Base-by-base conservation (phyloP, 2,888 invertebrate genomes). In the Dasysyrphus tricinctus region DNA sequence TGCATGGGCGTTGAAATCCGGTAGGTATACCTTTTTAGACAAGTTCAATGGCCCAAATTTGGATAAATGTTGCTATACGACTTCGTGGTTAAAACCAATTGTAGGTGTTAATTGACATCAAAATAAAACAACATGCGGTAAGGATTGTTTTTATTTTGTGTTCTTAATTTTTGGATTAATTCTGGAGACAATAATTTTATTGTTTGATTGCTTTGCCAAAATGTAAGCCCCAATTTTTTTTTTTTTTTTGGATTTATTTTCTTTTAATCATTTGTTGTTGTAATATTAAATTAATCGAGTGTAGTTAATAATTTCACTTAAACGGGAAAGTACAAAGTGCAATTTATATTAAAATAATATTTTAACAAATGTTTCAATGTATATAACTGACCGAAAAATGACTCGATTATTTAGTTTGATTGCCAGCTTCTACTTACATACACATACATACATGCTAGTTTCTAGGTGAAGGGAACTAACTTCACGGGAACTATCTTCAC, bases 41-140 rank as follows among this genome's bases (percentile, higher is more conserved):
- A 80, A 81, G 85, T 85, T 85, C 85, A 74, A 73, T 85, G 81
- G 69, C 77, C 85, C 77, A 81, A 85, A 81, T 85, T 85, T 80
- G 85, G 74, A 63, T 19, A 70, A 77, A 61, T 59, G 39, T 72
- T 54, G 16, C 61, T 42, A 47, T n/a, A 49, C n/a, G 39, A 51
- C 4, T 39, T 54, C 37, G 59, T 75, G 51, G 51, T 44, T 69
- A 14, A 63, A 24, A 49, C 39, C 70, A 72, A 63, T 44, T 57
- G 85, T 85, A 80, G 85, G 85, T 74, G 81, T 69, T 69, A 67
- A 67, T 67, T 67, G 67, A 51, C 16, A 67, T 67, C 7, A 14
- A 49, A 49, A 34, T 34, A 12, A 34, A 63, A 34, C 6, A 24
- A 5, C 19, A 24, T 14, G 6, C 16, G 12, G 8, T 19, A 11